Conservation (phyloP, 2,888 invertebrate species). For the Baccha elongata region DNA sequence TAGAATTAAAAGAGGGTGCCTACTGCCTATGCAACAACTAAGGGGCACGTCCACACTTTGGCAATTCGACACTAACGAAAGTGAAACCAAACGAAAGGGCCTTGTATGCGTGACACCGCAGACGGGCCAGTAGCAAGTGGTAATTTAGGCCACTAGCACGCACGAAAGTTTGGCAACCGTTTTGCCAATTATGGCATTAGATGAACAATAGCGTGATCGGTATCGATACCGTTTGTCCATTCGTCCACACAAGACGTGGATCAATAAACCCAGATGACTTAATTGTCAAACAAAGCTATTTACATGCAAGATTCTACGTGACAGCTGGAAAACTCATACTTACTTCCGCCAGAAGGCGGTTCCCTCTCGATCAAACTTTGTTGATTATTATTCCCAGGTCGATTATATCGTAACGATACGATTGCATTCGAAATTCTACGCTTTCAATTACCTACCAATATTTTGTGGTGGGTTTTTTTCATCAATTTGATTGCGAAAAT, state of each 20-base stretch:
- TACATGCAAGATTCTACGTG: conserved; percentile 56
- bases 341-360: conserved; percentile 55
- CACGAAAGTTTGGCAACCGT: conserved; percentile 54
- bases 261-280: conserved; percentile 19
- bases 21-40: conserved; percentile 6
- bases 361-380: conserved; percentile 19
- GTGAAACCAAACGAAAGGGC: conserved; percentile 64
- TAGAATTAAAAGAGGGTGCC: conserved; percentile 60
- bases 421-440: conserved; percentile 63
- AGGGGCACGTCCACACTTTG: conserved; percentile 62
- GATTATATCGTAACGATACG: conserved; percentile 23
- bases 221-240: not conserved
- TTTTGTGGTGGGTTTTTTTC: conserved; percentile 27
- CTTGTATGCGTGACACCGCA: conserved; percentile 36
- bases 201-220: conserved; percentile 59
- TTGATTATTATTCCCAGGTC: conserved; percentile 60
- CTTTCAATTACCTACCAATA: conserved; percentile 39
- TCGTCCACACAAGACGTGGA: not conserved
- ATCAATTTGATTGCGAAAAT: conserved; percentile 51
- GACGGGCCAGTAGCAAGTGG: not conserved
- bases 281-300: conserved; percentile 36
- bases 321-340: conserved; percentile 39
- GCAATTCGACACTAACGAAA: conserved; percentile 59
- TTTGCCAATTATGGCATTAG: conserved; percentile 55
- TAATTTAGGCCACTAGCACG: conserved; percentile 58